Conservation (phyloP, 2,797 vertebrate species). For the Chrosomus eos region DNA sequence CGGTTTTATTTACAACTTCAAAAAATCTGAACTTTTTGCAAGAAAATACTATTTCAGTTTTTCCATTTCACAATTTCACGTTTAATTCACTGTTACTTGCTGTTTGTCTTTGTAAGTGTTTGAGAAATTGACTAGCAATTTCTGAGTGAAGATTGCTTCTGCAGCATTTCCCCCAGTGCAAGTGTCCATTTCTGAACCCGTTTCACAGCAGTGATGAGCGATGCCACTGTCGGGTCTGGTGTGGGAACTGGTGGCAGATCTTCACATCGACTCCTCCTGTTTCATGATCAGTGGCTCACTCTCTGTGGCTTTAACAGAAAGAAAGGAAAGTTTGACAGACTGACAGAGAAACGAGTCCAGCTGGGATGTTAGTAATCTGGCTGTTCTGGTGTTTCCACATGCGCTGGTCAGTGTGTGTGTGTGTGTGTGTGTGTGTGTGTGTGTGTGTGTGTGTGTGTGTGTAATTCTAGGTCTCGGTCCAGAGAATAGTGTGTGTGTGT, state of each 20-base stretch:
- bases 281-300: conserved; percentile 4
- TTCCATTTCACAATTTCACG: not conserved
- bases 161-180: not conserved
- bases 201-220: not conserved
- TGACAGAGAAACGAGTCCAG: conserved; percentile 58
- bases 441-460: too few species aligned
- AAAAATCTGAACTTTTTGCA: not conserved
- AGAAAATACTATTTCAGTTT: not conserved
- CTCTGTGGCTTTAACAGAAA: not conserved
- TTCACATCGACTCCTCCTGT: not conserved
- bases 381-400: conserved; percentile 44
- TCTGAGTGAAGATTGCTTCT: not conserved
- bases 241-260: not conserved
- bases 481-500: too few species aligned
- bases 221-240: not conserved
- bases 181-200: not conserved
- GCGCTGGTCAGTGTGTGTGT: conserved; percentile 34
- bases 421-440: too few species aligned
- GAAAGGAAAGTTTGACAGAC: conserved; percentile 46
- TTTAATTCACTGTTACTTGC: not conserved
- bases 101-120: not conserved
- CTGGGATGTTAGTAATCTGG: conserved; percentile 52
- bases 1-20: not conserved
- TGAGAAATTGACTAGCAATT: not conserved
- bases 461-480: too few species aligned